Evolutionary conservation across 2,888 invertebrate species (phyloP).

Genomic region (Morpho achilles): DNA sequence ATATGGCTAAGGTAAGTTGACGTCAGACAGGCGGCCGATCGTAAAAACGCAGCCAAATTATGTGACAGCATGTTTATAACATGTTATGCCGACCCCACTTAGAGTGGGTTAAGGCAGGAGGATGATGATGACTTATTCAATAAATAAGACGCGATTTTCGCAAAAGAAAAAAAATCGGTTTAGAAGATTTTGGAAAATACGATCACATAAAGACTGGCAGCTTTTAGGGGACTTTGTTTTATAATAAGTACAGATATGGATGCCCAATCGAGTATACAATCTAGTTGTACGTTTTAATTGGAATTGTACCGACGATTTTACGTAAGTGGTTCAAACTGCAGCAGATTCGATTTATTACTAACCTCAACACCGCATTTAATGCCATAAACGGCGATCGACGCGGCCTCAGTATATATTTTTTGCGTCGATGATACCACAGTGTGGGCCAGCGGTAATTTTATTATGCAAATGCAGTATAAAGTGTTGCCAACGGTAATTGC

Average conservation of each 20-base stretch:
- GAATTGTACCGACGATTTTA: conserved; percentile 19
- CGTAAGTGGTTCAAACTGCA: conserved; percentile 35
- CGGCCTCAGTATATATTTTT: conserved; percentile 42
- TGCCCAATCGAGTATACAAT: conserved; percentile 1
- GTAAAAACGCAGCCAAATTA: too few species aligned
- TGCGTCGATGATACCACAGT: conserved; percentile 46
- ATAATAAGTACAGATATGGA: background rate
- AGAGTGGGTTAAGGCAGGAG: too few species aligned
- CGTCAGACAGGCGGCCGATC: too few species aligned
- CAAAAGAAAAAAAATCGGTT: too few species aligned
- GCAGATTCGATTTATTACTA: conserved; percentile 47
- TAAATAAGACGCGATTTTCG: too few species aligned
- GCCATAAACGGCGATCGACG: conserved; percentile 47
- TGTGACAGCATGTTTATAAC: too few species aligned
- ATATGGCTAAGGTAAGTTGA: too few species aligned
- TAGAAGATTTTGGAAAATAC: too few species aligned
- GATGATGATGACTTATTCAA: too few species aligned
- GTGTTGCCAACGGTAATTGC: conserved; percentile 72
- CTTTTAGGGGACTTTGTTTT: too few species aligned
- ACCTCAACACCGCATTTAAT: conserved; percentile 50
- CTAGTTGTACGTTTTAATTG: conserved; percentile 19
- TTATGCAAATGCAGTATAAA: conserved; percentile 76
- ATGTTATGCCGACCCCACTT: too few species aligned
- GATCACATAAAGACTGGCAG: too few species aligned
- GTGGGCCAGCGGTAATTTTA: conserved; percentile 63